A percentile compares a stretch with the other conserved stretches of the same genome.
phyloP scores from a whole-genome alignment of 2,888 invertebrate genomes.

The Pammene fasciana region DNA sequence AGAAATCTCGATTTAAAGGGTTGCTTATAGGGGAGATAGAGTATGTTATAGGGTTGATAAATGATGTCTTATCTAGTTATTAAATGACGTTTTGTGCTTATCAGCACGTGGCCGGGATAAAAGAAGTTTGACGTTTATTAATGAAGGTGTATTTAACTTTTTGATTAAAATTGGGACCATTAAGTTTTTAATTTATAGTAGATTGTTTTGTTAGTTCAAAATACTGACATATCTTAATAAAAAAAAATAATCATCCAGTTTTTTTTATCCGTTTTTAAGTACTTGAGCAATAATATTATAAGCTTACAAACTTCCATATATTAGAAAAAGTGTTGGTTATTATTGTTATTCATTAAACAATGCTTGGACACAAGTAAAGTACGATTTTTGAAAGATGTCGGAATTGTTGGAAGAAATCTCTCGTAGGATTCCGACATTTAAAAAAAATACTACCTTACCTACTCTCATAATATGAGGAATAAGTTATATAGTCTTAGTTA shows the following conservation, averaged over 20 bases:
- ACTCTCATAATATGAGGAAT: no score
- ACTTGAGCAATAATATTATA: no score
- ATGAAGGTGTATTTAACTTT: slow-evolving; percentile 25
- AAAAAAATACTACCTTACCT: no score
- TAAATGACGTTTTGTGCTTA: slow-evolving; percentile 30
- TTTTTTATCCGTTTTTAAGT: no score
- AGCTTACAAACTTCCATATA: neutral
- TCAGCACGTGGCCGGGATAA: slow-evolving; percentile 36
- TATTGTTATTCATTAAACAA: no score
- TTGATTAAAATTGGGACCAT: slow-evolving; percentile 8
- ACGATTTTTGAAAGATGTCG: no score
- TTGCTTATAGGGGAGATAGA: slow-evolving; percentile 31
- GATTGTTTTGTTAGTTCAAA: neutral
- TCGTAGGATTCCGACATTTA: no score
- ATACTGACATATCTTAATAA: neutral
- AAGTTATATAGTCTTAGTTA: no score
- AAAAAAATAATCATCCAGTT: no score
- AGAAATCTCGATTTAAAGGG: slow-evolving; percentile 40
- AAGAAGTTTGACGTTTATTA: slow-evolving; percentile 31
- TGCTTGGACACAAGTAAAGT: no score
- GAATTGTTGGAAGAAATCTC: no score
- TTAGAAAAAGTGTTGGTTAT: neutral
- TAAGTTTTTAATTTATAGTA: slow-evolving; percentile 10
- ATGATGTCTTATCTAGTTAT: slow-evolving; percentile 41
- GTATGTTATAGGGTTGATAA: slow-evolving; percentile 34